These are phyloP conservation scores for Drosophila sordidula DNA, from an alignment of 2,888 invertebrate species.

Conservation along the genomic window DNA sequence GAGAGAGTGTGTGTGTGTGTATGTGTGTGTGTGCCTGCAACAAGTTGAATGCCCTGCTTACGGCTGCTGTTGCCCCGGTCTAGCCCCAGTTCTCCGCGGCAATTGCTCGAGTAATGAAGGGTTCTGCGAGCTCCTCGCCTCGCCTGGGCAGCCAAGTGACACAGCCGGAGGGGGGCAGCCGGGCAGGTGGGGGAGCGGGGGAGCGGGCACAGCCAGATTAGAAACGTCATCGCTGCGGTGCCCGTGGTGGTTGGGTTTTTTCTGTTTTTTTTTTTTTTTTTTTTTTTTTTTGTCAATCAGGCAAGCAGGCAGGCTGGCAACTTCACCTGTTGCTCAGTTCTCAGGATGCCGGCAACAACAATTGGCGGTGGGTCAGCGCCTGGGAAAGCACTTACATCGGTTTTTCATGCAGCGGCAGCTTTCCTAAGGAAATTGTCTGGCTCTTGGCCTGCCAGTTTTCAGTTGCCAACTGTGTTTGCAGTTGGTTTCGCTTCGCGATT, in stretches of 20 bases:
- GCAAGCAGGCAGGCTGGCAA: slow-evolving; percentile 21
- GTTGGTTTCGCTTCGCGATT: slow-evolving; percentile 16
- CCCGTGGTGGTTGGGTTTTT: not conserved
- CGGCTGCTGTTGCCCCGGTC: slow-evolving; percentile 21
- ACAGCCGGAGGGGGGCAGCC: slow-evolving; percentile 7
- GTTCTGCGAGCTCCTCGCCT: slow-evolving; percentile 58
- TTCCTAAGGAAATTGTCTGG: slow-evolving; percentile 76
- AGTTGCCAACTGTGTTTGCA: slow-evolving; percentile 10
- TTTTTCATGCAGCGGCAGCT: slow-evolving; percentile 71
- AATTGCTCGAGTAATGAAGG: slow-evolving; percentile 70
- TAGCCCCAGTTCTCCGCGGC: slow-evolving; percentile 46
- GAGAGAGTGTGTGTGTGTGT: slow-evolving; percentile 13
- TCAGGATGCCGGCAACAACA: slow-evolving; percentile 63
- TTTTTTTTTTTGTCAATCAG: not conserved
- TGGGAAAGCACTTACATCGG: slow-evolving; percentile 79
- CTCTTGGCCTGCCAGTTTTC: slow-evolving; percentile 39
- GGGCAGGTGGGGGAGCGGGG: slow-evolving; percentile 6
- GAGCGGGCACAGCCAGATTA: slow-evolving; percentile 23
- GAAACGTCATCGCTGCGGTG: slow-evolving; percentile 49
- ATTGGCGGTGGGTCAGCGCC: slow-evolving; percentile 63
- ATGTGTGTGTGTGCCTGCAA: slow-evolving; percentile 35
- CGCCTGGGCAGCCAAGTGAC: slow-evolving; percentile 45
- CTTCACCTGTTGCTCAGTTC: slow-evolving; percentile 67
- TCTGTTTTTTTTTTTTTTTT: not conserved
- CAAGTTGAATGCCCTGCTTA: slow-evolving; percentile 75